Evolutionary conservation across 2,888 invertebrate genomes (phyloP).

Genomic region (Catocala sponsa): DNA sequence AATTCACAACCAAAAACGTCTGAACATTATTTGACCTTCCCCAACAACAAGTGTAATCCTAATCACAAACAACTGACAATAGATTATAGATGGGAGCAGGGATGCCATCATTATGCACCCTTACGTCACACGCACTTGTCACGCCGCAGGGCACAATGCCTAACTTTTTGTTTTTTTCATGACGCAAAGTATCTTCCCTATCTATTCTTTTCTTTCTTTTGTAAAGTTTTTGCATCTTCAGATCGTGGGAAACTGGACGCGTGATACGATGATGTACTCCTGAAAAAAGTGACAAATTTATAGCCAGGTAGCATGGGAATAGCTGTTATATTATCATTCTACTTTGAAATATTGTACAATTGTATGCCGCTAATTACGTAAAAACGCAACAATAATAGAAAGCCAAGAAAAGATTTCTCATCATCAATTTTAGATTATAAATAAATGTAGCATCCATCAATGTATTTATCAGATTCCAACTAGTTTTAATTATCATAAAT

Average conservation of each 20-base stretch:
- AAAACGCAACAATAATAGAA: no score
- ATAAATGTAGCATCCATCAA: slow-evolving; percentile 11
- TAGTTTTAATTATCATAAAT: slow-evolving; percentile 59
- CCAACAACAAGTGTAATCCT: slow-evolving; percentile 69
- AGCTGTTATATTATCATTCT: slow-evolving; percentile 24
- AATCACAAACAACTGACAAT: slow-evolving; percentile 66
- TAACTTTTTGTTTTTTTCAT: slow-evolving; percentile 63
- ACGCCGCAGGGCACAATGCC: slow-evolving; percentile 68
- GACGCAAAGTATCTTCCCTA: slow-evolving; percentile 69
- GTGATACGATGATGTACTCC: slow-evolving; percentile 45
- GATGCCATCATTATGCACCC: slow-evolving; percentile 55
- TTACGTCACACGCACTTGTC: slow-evolving; percentile 78
- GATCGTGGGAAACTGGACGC: slow-evolving; percentile 66
- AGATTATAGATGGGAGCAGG: slow-evolving; percentile 42
- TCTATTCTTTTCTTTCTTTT: slow-evolving; percentile 58
- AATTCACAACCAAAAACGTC: slow-evolving; percentile 13
- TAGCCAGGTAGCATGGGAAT: slow-evolving; percentile 38
- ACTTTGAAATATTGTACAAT: slow-evolving; percentile 1
- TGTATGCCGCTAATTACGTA: no score
- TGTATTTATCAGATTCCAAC: slow-evolving; percentile 45
- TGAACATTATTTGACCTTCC: slow-evolving; percentile 27
- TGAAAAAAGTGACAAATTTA: slow-evolving; percentile 56
- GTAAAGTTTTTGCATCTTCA: slow-evolving; percentile 73
- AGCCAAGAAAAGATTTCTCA: not conserved
- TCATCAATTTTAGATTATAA: no score